Conservation (phyloP, 2,888 invertebrate species). For the Drosophila affinis region DNA sequence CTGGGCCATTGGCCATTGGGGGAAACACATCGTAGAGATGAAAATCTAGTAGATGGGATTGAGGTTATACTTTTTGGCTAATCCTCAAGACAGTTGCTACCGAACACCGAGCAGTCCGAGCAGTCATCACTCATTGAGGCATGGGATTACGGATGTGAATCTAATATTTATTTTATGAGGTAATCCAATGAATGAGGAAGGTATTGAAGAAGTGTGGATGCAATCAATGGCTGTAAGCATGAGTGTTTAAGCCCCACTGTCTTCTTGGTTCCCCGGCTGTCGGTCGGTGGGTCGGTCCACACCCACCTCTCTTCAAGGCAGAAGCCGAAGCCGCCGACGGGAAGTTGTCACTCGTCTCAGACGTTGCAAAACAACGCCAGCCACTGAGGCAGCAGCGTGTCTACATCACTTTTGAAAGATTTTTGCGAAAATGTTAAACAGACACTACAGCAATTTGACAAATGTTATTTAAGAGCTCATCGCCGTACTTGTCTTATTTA, state of each 20-base stretch:
- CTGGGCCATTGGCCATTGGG: not conserved
- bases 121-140: not conserved
- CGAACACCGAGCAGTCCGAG: too few species aligned
- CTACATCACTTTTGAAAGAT: too few species aligned
- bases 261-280: too few species aligned
- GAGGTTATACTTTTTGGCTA: too few species aligned
- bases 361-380: too few species aligned
- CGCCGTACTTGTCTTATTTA: constrained; percentile 30
- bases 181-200: not conserved
- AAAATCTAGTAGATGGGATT: too few species aligned
- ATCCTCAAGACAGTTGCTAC: too few species aligned
- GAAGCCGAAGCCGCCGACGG: too few species aligned
- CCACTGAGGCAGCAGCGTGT: too few species aligned
- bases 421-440: constrained; percentile 34
- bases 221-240: not conserved
- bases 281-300: too few species aligned
- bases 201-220: not conserved
- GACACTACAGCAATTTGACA: constrained; percentile 29
- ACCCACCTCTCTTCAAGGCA: too few species aligned
- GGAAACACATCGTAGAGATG: not conserved
- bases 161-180: not conserved
- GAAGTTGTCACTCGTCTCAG: too few species aligned
- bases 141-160: not conserved
- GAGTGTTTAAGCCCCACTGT: not conserved
- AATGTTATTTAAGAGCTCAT: constrained; percentile 43